Evolutionary conservation across 2,888 invertebrate species (phyloP).

Genomic region (Hypercompe scribonia): DNA sequence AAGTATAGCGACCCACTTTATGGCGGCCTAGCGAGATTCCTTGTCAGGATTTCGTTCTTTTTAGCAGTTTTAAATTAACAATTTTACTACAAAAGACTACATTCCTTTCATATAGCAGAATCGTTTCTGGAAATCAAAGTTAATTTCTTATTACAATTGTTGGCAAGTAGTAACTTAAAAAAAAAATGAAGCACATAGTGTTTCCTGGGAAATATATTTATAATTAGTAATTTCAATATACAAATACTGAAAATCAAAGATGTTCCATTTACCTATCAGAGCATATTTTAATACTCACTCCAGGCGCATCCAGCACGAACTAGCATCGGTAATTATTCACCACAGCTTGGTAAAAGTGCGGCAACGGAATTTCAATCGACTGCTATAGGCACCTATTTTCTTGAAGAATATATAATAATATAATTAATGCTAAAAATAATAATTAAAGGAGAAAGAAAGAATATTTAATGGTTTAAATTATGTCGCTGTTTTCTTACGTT

Average conservation of each 20-base stretch:
- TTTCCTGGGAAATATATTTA: background rate
- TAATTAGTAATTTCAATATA: background rate
- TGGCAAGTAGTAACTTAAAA: too few relatives aligned
- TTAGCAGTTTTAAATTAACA: too few relatives aligned
- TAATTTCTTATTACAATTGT: too few relatives aligned
- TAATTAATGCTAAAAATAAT: constrained; percentile 8
- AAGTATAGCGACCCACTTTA: too few relatives aligned
- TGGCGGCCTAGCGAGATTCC: too few relatives aligned
- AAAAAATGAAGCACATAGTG: too few relatives aligned
- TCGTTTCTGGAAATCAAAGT: too few relatives aligned
- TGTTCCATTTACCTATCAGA: background rate
- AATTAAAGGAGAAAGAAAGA: background rate
- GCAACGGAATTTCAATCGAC: constrained; percentile 52
- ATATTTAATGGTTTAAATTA: background rate
- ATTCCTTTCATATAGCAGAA: too few relatives aligned
- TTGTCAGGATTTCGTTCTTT: too few relatives aligned
- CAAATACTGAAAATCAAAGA: background rate
- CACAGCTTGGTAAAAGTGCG: background rate
- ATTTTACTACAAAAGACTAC: too few relatives aligned
- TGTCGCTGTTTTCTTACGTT: background rate
- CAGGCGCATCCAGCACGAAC: constrained; percentile 1
- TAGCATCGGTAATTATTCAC: constrained; percentile 3
- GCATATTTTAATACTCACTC: background rate
- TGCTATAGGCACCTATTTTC: constrained; percentile 31
- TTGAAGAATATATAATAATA: constrained; percentile 19